Evolutionary conservation across 2,797 vertebrate genomes (phyloP), one percentile per base, ranked within the genome.

Genomic region (Loris lydekkerianus): DNA sequence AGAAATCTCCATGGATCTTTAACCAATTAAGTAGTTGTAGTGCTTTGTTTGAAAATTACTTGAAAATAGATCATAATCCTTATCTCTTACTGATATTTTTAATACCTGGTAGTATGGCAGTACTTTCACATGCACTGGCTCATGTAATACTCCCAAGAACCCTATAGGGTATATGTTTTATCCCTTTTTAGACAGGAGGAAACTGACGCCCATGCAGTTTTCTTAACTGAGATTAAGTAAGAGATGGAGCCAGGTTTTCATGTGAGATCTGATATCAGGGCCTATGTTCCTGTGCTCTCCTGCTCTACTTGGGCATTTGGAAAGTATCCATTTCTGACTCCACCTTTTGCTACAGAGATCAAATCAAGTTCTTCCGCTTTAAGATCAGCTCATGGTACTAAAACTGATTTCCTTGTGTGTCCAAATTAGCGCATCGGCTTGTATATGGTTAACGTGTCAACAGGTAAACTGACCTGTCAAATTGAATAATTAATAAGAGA

Each of bases 401-500:
- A 82, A 72, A 78, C 14, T 61, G 40, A 63, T 81, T 86, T 90
- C 34, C 63, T 11, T 43, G 29, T 60, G 18, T 96, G 34, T 14
- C 40, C 90, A 97, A 63, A 89, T 9, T 76, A 70, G 61, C 37
- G 95, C 63, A 67, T 86, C 89, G 49, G 29, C 20, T 69, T 75
- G 1, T 23, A 82, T 69, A 49, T 21, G 15, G 31, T 46, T 77
- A 91, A 72, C 20, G 56, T 69, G 34, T 86, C 58, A 86, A 56
- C 65, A 78, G 34, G 43, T 83, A 53, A 49, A n/a, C 49, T 92
- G 85, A 49, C 43, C 46, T 84, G 34, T 92, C 29, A 88, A 70
- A 56, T 49, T 90, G 27, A 83, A 84, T 72, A 92, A 76, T 92
- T 87, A 86, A 83, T 88, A 80, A 83, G 72, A 90, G n/a, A 81